Evolutionary conservation across 2,888 invertebrate genomes (phyloP).

Genomic region (Argyresthia goedartella): DNA sequence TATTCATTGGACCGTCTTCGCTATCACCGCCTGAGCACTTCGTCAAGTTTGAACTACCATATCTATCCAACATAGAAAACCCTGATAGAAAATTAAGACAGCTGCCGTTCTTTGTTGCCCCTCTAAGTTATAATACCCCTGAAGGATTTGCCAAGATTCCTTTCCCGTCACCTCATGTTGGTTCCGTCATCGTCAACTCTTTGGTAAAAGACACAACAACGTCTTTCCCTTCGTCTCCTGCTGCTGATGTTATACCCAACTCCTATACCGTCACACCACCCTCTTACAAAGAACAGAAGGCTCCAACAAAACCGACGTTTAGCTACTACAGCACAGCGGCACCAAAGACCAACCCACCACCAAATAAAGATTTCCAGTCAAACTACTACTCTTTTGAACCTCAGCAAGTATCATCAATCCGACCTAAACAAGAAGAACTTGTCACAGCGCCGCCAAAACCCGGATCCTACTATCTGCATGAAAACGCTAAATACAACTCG

Average conservation of each 20-base stretch:
- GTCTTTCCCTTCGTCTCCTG: slow-evolving; percentile 18
- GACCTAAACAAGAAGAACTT: slow-evolving; percentile 30
- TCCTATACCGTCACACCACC: slow-evolving; percentile 29
- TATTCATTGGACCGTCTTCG: slow-evolving; percentile 86
- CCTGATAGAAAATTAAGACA: slow-evolving; percentile 80
- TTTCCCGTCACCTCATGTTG: slow-evolving; percentile 88
- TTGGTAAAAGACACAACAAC: slow-evolving; percentile 41
- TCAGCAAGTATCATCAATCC: slow-evolving; percentile 43
- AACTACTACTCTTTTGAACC: slow-evolving; percentile 59
- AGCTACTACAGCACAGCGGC: slow-evolving; percentile 55
- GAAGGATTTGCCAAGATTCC: slow-evolving; percentile 88
- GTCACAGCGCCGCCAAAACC: slow-evolving; percentile 28
- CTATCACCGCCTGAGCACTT: slow-evolving; percentile 79
- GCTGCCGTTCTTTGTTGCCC: slow-evolving; percentile 88
- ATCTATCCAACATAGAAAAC: slow-evolving; percentile 80
- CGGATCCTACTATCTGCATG: slow-evolving; percentile 39
- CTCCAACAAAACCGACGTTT: slow-evolving; percentile 46
- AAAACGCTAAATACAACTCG: slow-evolving; percentile 32
- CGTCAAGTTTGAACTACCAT: slow-evolving; percentile 86
- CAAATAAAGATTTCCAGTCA: slow-evolving; percentile 27
- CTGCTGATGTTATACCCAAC: slow-evolving; percentile 24
- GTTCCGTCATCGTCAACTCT: slow-evolving; percentile 83
- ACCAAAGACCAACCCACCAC: slow-evolving; percentile 30
- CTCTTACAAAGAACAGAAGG: slow-evolving; percentile 31
- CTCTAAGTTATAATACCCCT: slow-evolving; percentile 86